Evolutionary conservation across 2,797 vertebrate species (phyloP).

Genomic region (Notamacropus eugenii): DNA sequence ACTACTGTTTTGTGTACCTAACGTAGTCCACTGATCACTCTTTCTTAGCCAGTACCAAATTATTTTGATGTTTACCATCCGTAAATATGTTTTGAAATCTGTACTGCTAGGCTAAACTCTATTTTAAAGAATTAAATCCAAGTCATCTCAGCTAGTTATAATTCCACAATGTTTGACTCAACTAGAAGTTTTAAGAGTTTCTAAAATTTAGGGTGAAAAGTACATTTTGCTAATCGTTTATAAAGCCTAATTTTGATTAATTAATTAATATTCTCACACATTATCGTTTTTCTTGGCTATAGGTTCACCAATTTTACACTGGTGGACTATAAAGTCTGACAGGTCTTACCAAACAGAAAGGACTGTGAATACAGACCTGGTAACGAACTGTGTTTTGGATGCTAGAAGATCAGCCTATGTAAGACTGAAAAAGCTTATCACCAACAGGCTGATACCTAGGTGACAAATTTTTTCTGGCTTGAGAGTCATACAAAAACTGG

Average conservation of each 20-base stretch:
- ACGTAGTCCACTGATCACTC: neutral
- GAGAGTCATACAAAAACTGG: neutral
- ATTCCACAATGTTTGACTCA: constrained; percentile 49
- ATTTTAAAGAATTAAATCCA: constrained; percentile 42
- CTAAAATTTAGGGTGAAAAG: neutral
- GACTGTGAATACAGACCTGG: neutral
- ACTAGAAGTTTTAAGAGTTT: constrained; percentile 22
- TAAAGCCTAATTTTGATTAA: neutral
- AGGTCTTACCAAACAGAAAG: neutral
- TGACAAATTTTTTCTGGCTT: neutral
- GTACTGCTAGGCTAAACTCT: neutral
- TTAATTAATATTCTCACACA: neutral
- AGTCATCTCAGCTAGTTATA: constrained; percentile 31
- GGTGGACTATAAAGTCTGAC: neutral
- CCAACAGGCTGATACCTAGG: neutral
- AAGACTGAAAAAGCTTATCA: neutral
- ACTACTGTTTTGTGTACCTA: neutral
- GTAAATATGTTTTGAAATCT: neutral
- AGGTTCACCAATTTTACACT: neutral
- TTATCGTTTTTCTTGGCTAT: neutral
- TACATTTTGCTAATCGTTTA: neutral
- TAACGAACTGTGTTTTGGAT: neutral
- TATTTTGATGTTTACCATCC: neutral
- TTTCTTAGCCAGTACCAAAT: neutral
- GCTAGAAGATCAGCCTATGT: neutral